Evolutionary conservation across 2,797 vertebrate genomes (phyloP), one percentile per base, ranked within the genome.

Genomic region (Cryptoprocta ferox): DNA sequence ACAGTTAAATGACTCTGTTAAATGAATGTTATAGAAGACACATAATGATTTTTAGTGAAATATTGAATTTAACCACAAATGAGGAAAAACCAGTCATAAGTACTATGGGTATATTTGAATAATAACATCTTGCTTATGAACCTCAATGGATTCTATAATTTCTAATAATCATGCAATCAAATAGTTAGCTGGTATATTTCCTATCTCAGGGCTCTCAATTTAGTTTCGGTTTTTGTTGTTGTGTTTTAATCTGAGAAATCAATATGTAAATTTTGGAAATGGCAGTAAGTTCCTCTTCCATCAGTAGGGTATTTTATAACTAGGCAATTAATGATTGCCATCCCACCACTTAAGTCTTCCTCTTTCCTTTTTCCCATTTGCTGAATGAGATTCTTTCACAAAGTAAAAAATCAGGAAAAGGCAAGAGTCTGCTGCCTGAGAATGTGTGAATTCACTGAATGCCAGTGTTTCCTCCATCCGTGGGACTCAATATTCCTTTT

Each of bases 21-120:
- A 98, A 98, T 95, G 32, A 98, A 97, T 98, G 94, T 97, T 98
- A 98, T 28, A 97, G 96, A 98, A 98, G 94, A 98, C 70, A 97
- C 90, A 96, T 97, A 98, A 98, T 96, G 91, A 95, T 96, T 98
- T 98, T 98, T 97, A 97, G 80, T 95, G 97, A 98, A 97, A 98
- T 97, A 98, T 48, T 98, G 93, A 98, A 98, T 98, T 98, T 97
- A 97, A 98, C 76, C 65, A 96, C 70, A 98, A 98, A 98, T 97
- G 66, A 97, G 56, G 82, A 98, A 98, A 97, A 98, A 87, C 5
- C 45, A 98, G 92, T 93, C 92, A 83, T 70, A 98, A 98, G 95
- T 70, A 96, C 91, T n/a, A 28, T 42, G 50, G 13, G 66, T 96
- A 6, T 94, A 97, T 96, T 83, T 98, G 97, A 98, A 97, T 94